Evolutionary conservation across 2,888 invertebrate genomes (phyloP), one percentile per base, ranked within the genome.

Genomic region (Steinernema carpocapsae): DNA sequence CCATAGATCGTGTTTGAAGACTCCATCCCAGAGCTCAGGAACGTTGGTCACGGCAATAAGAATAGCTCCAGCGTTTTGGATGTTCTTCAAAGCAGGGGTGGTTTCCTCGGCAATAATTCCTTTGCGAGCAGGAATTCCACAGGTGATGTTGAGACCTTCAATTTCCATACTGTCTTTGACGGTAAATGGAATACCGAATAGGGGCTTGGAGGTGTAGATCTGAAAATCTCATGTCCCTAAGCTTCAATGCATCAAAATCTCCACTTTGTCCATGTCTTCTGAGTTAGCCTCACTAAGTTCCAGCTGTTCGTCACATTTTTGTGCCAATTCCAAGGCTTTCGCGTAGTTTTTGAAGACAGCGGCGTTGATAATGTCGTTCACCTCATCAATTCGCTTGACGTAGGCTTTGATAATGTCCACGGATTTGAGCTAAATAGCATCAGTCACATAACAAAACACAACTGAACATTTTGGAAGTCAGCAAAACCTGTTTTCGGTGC

Each of bases 1-100:
- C 95, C 95, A 46, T 92, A 91, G 0, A 94, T 89, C 72, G 92
- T 91, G 88, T 94, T 95, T 6, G 56, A 19, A 4, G 56, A 24
- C 56, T 56, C 56, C 26, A 56, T 19, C 24, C 22, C 22, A 26
- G 22, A 56, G 2, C 56, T 56, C 56, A 12, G 56, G 56, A 14
- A 56, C 56, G 24, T 56, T 56, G 6, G 56, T 56, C 24, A 56
- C 2, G 14, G 56, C 26, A 12, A 56, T 7, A 22, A 24, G 56
- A 26, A 56, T 56, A 4, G 56, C 56, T 24, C 56, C 56, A 22
- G 56, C 56, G 24, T 56, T 26, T 1, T 26, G 14, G 24, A 56
- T 26, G 24, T 26, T 56, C 56, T 26, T 56, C 14, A 24, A 22
- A 4, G 26, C 26, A 3, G 22, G 3, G 26, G 56, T 26, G 56